phyloP scores from a whole-genome alignment of 1,140 invertebrate genomes.

The Himalopsyche phryganea region DNA sequence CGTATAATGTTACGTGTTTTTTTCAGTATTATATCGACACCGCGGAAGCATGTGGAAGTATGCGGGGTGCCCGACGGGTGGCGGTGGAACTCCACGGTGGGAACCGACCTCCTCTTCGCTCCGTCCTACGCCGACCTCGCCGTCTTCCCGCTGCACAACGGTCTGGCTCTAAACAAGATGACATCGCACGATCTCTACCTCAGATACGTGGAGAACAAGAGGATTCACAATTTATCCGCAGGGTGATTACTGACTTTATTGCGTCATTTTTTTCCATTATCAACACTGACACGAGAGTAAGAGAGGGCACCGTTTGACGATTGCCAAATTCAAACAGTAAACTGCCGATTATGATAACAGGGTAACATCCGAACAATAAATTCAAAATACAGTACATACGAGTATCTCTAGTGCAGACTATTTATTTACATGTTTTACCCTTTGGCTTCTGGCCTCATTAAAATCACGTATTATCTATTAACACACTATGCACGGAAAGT shows the following conservation, averaged over 20 bases:
- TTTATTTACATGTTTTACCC: too few relatives aligned
- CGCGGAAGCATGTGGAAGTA: conserved; percentile 40
- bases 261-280: not conserved
- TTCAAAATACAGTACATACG: too few relatives aligned
- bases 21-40: conserved; percentile 2
- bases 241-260: not conserved
- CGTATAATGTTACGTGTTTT: not conserved
- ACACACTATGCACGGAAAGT: too few relatives aligned
- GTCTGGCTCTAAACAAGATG: conserved; percentile 45
- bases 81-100: conserved; percentile 45
- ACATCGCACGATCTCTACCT: conserved; percentile 38
- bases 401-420: too few relatives aligned
- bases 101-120: conserved; percentile 38
- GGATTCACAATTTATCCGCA: not conserved
- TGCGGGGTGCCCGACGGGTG: conserved; percentile 38
- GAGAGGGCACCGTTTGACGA: not conserved
- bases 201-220: conserved; percentile 37
- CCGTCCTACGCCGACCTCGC: conserved; percentile 45
- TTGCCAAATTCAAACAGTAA: not conserved
- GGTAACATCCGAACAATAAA: too few relatives aligned
- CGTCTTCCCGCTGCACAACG: conserved; percentile 57
- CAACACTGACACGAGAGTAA: not conserved
- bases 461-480: too few relatives aligned
- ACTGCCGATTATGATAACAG: not conserved
- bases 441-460: too few relatives aligned